Evolutionary conservation across 2,113 vertebrate genomes (phyloP), one percentile per base, ranked within the genome.

Genomic region (Columba livia): DNA sequence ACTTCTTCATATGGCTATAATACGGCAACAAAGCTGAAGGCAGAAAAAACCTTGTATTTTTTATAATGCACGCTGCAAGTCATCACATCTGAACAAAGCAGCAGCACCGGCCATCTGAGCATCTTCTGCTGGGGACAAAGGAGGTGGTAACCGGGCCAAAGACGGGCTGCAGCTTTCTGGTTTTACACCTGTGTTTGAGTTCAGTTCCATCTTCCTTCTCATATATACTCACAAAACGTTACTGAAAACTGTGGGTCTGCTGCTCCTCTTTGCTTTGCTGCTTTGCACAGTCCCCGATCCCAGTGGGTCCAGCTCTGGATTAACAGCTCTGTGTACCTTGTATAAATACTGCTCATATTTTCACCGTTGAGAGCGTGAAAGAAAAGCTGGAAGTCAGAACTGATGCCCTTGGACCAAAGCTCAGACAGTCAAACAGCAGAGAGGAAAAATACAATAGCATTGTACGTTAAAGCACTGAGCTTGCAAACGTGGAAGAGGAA

Each of bases 1-100:
- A 12, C 13, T 31, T 57, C 42, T 77, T 72, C 65, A 51, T 15
- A 8, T 11, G 13, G 34, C 54, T n/a, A 2, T 24, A 62, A 44
- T 3, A 71, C 1, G 0, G 42, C 47, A 47, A 47, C 20, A 57
- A 34, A 47, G 48, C 23, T 15, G 25, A 78, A 18, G 13, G 31
- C 29, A 80, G 48, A 9, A n/a, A 56, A 73, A 69, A 29, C 31
- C 0, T 1, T 18, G 19, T 32, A 2, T 7, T 18, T 53, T 60
- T 48, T 7, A 29, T 17, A 38, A 1, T 0, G 1, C n/a, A 11
- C 34, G 8, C 38, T 14, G 32, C 14, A 12, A 26, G 9, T 5
- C 65, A 51, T 28, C 28, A 13, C 40, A 34, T 62, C 31, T 50
- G 7, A 14, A 9, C 5, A 12, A 29, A 29, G 26, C 8, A 36